Evolutionary conservation across 1,140 invertebrate genomes (phyloP), one percentile per base, ranked within the genome.

Genomic region (Brachionus manjavacas): DNA sequence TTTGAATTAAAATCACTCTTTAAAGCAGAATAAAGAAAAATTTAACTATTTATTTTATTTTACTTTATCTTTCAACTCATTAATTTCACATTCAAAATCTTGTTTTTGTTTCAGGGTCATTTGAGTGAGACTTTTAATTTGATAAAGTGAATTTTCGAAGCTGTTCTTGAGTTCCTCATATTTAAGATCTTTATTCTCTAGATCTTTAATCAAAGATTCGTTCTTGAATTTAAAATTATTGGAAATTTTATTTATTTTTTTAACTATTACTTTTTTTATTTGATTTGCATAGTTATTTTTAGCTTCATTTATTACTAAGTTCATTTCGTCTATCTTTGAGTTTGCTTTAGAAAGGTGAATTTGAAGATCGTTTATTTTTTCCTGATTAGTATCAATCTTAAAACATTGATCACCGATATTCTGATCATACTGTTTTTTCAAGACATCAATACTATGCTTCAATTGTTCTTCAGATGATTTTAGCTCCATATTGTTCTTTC

Each of bases 261-360:
- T 72, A 70, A 31, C 9, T 11, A 12, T 41, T 76, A 76, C 72
- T 11, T 46, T 46, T 49, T 76, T 81, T 0, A 81, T 12, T 60
- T 81, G 49, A 41, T 60, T 28, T 9, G 20, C 28, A 8, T 9
- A 12, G 16, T 60, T 68, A 8, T 6, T 9, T 81, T 81, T 60
- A 11, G 41, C 31, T 60, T 81, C 52, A 20, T 68, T 81, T 3
- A 81, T 9, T 28, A 28, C 28, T 20, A 81, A 68, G 64, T 35
- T 60, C n/a, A 55, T 31, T 81, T 81, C 79, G 16, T 81, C 79
- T 0, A 81, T 11, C 20, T 81, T 81, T 20, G 79, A 81, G 16
- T 55, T 23, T 4, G 79, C n/a, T 8, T 23, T 35, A 2, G 79
- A 39, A 20, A 81, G 23, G 12, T 81, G 35, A 16, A 81, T 16